Percentiles rank a stretch among this genome's conserved stretches.
Evolutionary conservation across 2,113 vertebrate genomes (phyloP).

Genomic region (Calidris pygmaea): DNA sequence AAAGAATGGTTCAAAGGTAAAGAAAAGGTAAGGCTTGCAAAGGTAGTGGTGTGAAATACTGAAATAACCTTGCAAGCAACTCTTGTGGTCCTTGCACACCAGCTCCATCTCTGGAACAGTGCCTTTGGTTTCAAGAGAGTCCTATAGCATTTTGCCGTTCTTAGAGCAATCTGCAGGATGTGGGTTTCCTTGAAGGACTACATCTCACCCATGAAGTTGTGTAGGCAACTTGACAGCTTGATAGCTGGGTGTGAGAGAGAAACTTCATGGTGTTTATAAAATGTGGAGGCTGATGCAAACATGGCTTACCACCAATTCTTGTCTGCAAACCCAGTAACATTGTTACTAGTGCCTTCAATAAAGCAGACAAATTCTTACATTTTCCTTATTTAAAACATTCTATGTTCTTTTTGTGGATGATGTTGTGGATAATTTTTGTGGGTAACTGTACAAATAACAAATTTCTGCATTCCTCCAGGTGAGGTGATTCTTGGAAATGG

Average conservation of each 20-base stretch:
- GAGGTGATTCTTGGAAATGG: not conserved
- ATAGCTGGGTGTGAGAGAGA: not conserved
- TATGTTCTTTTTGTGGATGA: not conserved
- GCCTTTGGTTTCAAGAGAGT: not conserved
- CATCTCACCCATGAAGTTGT: not conserved
- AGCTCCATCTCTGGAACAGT: not conserved
- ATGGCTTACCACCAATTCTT: not conserved
- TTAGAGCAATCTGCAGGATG: not conserved
- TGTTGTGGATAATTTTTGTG: not conserved
- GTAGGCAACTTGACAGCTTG: not conserved
- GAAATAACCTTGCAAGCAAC: not conserved
- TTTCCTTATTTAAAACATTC: not conserved
- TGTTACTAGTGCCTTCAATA: not conserved
- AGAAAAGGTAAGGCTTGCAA: not conserved
- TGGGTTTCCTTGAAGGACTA: not conserved
- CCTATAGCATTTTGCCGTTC: not conserved
- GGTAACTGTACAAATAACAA: not conserved
- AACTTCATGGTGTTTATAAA: not conserved
- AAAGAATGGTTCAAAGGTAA: not conserved
- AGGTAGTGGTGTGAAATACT: not conserved
- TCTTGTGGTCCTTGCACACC: not conserved
- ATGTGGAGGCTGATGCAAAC: not conserved
- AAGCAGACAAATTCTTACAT: not conserved
- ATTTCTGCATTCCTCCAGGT: not conserved
- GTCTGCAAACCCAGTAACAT: not conserved